These are phyloP conservation scores for Ptychochromis oligacanthus DNA, from an alignment of 2,113 vertebrate species.

Conservation along the genomic window DNA sequence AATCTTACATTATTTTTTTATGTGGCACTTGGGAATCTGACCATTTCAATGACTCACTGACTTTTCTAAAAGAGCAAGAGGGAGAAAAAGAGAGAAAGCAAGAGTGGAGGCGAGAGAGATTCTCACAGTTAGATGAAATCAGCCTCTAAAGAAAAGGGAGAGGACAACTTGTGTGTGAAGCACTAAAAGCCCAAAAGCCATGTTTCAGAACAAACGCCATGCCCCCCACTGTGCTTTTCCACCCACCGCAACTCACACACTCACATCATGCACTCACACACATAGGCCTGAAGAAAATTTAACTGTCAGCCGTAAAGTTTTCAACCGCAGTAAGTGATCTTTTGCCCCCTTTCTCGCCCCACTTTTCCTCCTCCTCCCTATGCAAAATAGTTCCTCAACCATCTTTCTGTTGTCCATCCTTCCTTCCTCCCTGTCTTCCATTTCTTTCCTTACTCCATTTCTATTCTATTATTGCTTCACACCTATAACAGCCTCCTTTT, in stretches of 20 bases:
- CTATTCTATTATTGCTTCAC: conserved; percentile 1
- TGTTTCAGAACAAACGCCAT: conserved; percentile 70
- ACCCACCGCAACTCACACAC: conserved; percentile 51
- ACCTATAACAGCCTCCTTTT: not conserved
- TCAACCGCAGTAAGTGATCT: conserved; percentile 65
- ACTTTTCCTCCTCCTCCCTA: conserved; percentile 47
- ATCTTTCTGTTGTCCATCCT: conserved; percentile 24
- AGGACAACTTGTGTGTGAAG: conserved; percentile 65
- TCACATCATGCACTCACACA: conserved; percentile 42
- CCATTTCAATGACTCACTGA: not conserved
- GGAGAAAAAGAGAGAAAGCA: not conserved
- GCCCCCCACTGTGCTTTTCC: conserved; percentile 70
- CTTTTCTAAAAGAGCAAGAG: conserved; percentile 16
- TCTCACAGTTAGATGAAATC: conserved; percentile 54
- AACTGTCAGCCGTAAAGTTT: conserved; percentile 81
- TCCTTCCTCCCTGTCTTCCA: conserved; percentile 9
- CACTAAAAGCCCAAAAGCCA: conserved; percentile 76
- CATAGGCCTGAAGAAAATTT: conserved; percentile 68
- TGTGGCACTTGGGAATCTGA: not conserved
- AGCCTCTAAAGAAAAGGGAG: conserved; percentile 39
- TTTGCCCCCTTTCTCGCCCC: conserved; percentile 55
- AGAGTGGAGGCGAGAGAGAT: not conserved
- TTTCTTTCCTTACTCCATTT: conserved; percentile 9
- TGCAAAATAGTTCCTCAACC: conserved; percentile 59
- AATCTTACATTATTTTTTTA: conserved; percentile 18